Percentiles rank a stretch among this genome's conserved stretches.
Evolutionary conservation across 2,888 invertebrate species (phyloP).

Genomic region (Odontothrips loti): DNA sequence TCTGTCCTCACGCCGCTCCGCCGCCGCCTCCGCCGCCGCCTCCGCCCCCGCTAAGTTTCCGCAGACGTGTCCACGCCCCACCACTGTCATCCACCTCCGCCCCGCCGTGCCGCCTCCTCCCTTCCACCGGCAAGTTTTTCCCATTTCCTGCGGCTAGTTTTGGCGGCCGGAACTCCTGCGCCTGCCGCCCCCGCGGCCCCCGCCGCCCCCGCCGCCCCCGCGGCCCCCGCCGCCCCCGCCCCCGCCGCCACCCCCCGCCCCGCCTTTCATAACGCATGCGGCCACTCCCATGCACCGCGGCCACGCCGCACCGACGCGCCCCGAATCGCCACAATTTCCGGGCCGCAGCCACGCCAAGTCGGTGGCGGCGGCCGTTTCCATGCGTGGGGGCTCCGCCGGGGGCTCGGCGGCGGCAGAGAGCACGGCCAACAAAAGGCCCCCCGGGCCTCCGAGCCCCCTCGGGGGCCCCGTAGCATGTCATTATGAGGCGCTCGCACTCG

Average conservation of each 20-base stretch:
- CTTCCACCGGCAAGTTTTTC: not conserved
- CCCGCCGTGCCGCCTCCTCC: not conserved
- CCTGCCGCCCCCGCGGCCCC: not conserved
- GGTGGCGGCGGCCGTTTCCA: too few species aligned
- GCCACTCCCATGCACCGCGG: too few species aligned
- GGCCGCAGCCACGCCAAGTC: too few species aligned
- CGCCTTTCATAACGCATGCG: not conserved
- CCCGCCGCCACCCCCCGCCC: not conserved
- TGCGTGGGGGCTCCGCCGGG: not conserved
- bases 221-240: not conserved
- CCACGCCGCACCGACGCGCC: too few species aligned
- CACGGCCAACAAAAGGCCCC: not conserved
- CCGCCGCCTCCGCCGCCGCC: not conserved
- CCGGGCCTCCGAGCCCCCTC: not conserved
- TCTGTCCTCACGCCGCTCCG: not conserved
- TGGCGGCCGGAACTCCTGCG: not conserved
- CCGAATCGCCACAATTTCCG: too few species aligned
- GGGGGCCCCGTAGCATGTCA: not conserved
- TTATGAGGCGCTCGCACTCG: slow-evolving; percentile 6
- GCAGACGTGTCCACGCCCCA: not conserved
- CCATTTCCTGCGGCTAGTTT: slow-evolving; percentile 19
- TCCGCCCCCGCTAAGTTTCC: not conserved
- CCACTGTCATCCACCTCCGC: not conserved
- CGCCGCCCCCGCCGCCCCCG: not conserved
- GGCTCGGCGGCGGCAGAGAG: too few species aligned